phyloP scores from a whole-genome alignment of 2,797 vertebrate species.

The Cynodonichthys magdalenae region DNA sequence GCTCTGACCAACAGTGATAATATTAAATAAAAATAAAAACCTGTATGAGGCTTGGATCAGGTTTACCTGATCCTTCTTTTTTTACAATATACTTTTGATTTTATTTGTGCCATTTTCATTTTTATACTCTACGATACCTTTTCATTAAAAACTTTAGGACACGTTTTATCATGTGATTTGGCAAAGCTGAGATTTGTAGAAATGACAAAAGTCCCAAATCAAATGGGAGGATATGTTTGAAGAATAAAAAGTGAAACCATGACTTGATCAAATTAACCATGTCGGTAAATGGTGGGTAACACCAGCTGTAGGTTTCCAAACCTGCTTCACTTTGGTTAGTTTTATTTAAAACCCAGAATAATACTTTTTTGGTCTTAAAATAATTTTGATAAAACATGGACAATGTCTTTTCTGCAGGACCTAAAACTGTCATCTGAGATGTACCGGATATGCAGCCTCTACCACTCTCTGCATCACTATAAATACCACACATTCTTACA shows the following conservation, averaged over 20 bases:
- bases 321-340: neutral
- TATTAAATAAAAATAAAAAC: neutral
- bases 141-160: neutral
- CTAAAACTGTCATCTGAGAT: constrained; percentile 90
- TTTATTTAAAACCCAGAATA: neutral
- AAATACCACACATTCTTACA: constrained; percentile 96
- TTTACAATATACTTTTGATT: too few relatives aligned
- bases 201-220: neutral
- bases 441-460: constrained; percentile 89
- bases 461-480: constrained; percentile 95
- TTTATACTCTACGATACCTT: too few relatives aligned
- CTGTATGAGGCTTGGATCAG: too few relatives aligned
- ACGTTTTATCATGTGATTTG: neutral
- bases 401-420: constrained; percentile 74
- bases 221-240: neutral
- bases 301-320: constrained; percentile 40
- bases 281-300: neutral
- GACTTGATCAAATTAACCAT: constrained; percentile 12
- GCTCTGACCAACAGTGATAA: neutral
- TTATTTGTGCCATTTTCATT: too few relatives aligned
- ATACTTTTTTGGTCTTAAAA: neutral
- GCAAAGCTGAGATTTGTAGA: neutral
- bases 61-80: too few relatives aligned
- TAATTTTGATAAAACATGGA: neutral
- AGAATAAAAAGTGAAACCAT: constrained; percentile 9